These are phyloP conservation scores for Actenoides lindsayi DNA, from an alignment of 2,113 vertebrate species.

Conservation along the genomic window DNA sequence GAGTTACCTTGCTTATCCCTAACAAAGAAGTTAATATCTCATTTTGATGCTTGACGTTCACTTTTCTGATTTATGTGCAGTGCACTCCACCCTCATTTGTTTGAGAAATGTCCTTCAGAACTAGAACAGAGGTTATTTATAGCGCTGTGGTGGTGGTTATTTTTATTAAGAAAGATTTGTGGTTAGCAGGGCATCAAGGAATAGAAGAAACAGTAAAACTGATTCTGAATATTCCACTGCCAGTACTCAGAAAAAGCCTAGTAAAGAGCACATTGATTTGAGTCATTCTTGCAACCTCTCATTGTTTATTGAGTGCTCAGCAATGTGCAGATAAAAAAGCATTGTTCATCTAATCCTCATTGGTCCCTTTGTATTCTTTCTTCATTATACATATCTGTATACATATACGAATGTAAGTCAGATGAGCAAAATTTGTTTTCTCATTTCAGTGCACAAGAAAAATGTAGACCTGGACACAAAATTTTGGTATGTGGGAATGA, in stretches of 20 bases:
- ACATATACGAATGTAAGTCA: not conserved
- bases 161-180: not conserved
- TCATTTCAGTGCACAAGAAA: not conserved
- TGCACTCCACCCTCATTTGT: constrained; percentile 17
- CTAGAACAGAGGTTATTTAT: constrained; percentile 7
- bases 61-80: not conserved
- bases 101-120: constrained; percentile 39
- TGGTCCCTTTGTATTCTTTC: not conserved
- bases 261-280: not conserved
- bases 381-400: not conserved
- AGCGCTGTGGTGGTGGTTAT: not conserved
- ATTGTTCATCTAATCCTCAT: not conserved
- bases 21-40: constrained; percentile 3
- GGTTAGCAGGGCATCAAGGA: not conserved
- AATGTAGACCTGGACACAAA: not conserved
- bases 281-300: not conserved
- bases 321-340: not conserved
- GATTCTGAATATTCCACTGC: not conserved
- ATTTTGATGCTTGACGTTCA: not conserved
- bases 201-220: not conserved
- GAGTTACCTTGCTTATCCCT: constrained; percentile 5
- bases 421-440: not conserved
- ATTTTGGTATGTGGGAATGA: not conserved
- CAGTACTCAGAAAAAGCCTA: not conserved
- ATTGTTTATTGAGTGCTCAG: not conserved